Conservation (phyloP, 2,797 vertebrate species). For the Liasis olivaceus region DNA sequence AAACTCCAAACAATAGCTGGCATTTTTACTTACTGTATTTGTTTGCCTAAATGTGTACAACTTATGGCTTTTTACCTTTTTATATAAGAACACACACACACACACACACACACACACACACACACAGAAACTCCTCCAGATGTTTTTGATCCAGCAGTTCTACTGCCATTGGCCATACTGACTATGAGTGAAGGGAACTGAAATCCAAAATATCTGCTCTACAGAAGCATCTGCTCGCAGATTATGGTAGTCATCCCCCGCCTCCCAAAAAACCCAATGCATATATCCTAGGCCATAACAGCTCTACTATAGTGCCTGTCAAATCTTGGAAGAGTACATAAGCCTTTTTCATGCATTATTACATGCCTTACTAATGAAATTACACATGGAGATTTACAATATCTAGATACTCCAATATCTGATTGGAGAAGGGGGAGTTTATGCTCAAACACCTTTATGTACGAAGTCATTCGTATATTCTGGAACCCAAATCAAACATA, state of each 20-base stretch:
- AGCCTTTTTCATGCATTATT: neutral
- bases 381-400: neutral
- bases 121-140: neutral
- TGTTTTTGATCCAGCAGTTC: neutral
- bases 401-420: neutral
- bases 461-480: neutral
- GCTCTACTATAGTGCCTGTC: no score
- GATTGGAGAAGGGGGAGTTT: neutral
- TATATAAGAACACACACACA: neutral
- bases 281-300: neutral
- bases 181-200: neutral
- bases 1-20: conserved; percentile 38
- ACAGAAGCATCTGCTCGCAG: neutral
- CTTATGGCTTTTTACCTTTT: conserved; percentile 25
- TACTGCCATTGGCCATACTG: neutral
- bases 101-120: no score
- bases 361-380: neutral
- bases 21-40: conserved; percentile 27
- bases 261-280: neutral
- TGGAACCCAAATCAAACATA: neutral
- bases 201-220: neutral
- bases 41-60: conserved; percentile 42
- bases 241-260: neutral
- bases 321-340: neutral
- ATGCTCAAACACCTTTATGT: neutral